Evolutionary conservation across 1,140 invertebrate species (phyloP), one percentile per base, ranked within the genome.

Genomic region (Cylas formicarius): DNA sequence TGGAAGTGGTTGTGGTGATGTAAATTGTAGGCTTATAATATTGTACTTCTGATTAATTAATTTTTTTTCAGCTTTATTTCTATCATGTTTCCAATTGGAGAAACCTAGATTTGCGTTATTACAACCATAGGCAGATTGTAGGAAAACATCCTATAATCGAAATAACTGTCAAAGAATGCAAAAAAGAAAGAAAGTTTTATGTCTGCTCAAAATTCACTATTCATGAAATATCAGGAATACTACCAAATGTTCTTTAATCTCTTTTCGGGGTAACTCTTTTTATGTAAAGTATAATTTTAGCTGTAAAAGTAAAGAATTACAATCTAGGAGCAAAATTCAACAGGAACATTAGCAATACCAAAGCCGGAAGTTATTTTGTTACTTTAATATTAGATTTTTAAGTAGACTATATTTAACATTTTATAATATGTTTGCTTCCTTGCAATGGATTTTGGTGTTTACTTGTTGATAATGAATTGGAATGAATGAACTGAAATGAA

Each of bases 31-130:
- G 19, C 3, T 9, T 8, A 40, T n/a, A 17, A 7, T 26, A 19
- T 24, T 17, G 9, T 20, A 13, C 10, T 20, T 0, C 28, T 19
- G 28, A 41, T 22, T 23, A 5, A 37, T 11, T 21, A 32, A 20
- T 4, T 39, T 44, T 24, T 45, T 48, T 58, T 21, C 28, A 63
- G 61, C 47, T 63, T 5, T 63, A 61, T 35, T 56, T 60, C 21
- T 63, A 63, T 27, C 48, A 53, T 27, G 44, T 63, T 5, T 44
- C 48, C 11, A 53, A 52, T 7, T 63, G 61, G 61, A 60, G 58
- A 50, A 52, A 52, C 19, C 59, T 63, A 10, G 49, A 57, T 28
- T 42, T 62, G 26, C 44, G 53, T 17, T 40, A 57, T 3, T 63
- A 62, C 43, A 39, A 46, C n/a, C 41, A 56, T 17, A 56, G 48